A percentile compares a stretch with the other conserved stretches of the same genome.
phyloP scores from a whole-genome alignment of 2,888 invertebrate species.

The Drosophila ustulata region DNA sequence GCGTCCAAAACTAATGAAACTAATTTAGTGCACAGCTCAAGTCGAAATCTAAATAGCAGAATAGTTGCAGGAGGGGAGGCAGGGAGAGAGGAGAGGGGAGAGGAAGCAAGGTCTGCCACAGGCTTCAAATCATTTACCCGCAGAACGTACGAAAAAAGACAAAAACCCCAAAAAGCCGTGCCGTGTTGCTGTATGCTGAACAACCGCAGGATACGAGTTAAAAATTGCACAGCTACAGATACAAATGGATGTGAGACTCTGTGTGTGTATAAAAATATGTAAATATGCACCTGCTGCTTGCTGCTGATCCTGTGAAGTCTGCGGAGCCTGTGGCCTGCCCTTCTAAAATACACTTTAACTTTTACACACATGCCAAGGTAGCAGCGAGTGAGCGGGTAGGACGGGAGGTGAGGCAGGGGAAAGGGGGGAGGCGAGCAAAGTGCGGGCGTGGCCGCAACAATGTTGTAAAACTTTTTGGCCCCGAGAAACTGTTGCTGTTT shows the following conservation, averaged over 20 bases:
- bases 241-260: background rate
- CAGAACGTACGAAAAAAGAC: conserved; percentile 47
- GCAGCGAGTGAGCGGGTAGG: background rate
- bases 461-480: conserved; percentile 67
- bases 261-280: conserved; percentile 57
- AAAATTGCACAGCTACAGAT: conserved; percentile 40
- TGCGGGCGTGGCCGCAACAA: conserved; percentile 57
- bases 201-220: conserved; percentile 48
- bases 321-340: conserved; percentile 3
- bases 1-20: conserved; percentile 69
- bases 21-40: conserved; percentile 76
- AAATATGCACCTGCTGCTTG: conserved; percentile 75
- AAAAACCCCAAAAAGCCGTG: conserved; percentile 5
- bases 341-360: conserved; percentile 69
- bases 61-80: background rate
- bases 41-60: conserved; percentile 47
- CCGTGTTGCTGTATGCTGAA: conserved; percentile 7
- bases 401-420: conserved; percentile 1
- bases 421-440: conserved; percentile 11
- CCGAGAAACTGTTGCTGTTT: conserved; percentile 74
- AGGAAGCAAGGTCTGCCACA: conserved; percentile 2
- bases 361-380: conserved; percentile 26
- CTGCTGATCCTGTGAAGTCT: conserved; percentile 30
- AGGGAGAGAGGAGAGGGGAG: too few relatives aligned
- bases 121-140: conserved; percentile 73